A percentile compares a stretch with the other conserved stretches of the same genome.
Evolutionary conservation across 1,140 invertebrate genomes (phyloP).

Genomic region (Mercenaria mercenaria): DNA sequence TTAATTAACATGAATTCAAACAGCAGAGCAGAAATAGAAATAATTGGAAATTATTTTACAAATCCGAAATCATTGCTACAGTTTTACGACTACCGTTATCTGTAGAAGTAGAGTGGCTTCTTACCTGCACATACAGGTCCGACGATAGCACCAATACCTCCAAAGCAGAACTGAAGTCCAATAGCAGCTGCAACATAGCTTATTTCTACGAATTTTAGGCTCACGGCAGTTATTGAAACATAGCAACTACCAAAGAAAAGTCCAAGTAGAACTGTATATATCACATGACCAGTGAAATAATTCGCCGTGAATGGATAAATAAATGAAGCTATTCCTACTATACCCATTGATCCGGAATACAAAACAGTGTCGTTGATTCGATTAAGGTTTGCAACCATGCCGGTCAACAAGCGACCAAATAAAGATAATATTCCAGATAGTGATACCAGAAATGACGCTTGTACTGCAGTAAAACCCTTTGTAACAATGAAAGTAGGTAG

Average conservation of each 20-base stretch:
- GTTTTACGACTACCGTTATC: too few species aligned
- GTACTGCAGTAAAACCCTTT: background rate
- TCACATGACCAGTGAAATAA: slow-evolving; percentile 22
- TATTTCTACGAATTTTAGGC: slow-evolving; percentile 32
- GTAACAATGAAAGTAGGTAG: slow-evolving; percentile 31
- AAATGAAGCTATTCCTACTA: background rate
- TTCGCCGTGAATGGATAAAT: slow-evolving; percentile 23
- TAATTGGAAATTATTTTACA: too few species aligned
- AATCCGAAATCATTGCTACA: too few species aligned
- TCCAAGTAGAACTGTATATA: slow-evolving; percentile 28
- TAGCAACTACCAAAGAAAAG: slow-evolving; percentile 32
- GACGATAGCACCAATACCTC: slow-evolving; percentile 37
- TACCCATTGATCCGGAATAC: slow-evolving; percentile 19
- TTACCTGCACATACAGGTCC: slow-evolving; percentile 58
- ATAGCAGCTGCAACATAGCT: slow-evolving; percentile 11
- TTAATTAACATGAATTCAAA: too few species aligned
- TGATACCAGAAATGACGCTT: slow-evolving; percentile 43
- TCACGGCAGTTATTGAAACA: slow-evolving; percentile 30
- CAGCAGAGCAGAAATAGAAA: too few species aligned
- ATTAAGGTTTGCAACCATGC: background rate
- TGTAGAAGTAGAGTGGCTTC: too few species aligned
- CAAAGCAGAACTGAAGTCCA: slow-evolving; percentile 42
- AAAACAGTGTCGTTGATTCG: slow-evolving; percentile 10
- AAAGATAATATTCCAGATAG: slow-evolving; percentile 28
- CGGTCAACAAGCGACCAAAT: slow-evolving; percentile 23